A percentile compares a stretch with the other conserved stretches of the same genome.
Conservation (phyloP, 1,140 invertebrate species). For the Megalonaias nervosa region DNA sequence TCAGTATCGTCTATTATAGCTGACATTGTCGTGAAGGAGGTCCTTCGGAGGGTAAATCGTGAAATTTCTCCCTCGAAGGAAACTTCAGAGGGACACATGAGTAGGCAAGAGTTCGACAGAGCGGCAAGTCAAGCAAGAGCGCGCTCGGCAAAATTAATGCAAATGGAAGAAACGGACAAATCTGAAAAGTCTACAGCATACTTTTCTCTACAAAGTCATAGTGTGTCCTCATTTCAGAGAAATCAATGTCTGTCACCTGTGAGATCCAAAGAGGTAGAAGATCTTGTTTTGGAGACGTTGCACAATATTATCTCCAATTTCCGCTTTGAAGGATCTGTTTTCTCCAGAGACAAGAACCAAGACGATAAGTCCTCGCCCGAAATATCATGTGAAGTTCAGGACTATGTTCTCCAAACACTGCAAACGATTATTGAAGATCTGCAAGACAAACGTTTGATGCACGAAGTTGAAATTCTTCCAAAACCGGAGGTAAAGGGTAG, state of each 20-base stretch:
- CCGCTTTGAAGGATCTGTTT: conserved; percentile 25
- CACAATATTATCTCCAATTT: conserved; percentile 34
- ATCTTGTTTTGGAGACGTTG: conserved; percentile 32
- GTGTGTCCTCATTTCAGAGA: too few relatives aligned
- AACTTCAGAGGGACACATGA: conserved; percentile 20
- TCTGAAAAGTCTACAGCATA: neutral
- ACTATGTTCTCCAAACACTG: conserved; percentile 22
- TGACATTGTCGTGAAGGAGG: conserved; percentile 29
- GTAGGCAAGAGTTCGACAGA: conserved; percentile 29
- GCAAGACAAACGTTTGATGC: conserved; percentile 21
- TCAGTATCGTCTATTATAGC: conserved; percentile 35
- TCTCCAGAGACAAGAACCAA: neutral
- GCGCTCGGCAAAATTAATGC: conserved; percentile 4
- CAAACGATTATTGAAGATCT: conserved; percentile 28
- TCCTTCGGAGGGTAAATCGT: conserved; percentile 6
- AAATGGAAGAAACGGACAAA: neutral
- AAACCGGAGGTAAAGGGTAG: neutral
- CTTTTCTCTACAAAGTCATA: too few relatives aligned
- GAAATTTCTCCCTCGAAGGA: conserved; percentile 16
- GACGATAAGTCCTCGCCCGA: neutral
- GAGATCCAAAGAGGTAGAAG: conserved; percentile 24
- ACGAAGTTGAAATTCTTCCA: conserved; percentile 7
- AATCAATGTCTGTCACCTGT: conserved; percentile 1
- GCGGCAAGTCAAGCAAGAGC: conserved; percentile 20
- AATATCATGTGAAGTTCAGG: conserved; percentile 24